Percentiles rank a stretch among this genome's conserved stretches.
Evolutionary conservation across 2,797 vertebrate genomes (phyloP).

Genomic region (Alca torda): DNA sequence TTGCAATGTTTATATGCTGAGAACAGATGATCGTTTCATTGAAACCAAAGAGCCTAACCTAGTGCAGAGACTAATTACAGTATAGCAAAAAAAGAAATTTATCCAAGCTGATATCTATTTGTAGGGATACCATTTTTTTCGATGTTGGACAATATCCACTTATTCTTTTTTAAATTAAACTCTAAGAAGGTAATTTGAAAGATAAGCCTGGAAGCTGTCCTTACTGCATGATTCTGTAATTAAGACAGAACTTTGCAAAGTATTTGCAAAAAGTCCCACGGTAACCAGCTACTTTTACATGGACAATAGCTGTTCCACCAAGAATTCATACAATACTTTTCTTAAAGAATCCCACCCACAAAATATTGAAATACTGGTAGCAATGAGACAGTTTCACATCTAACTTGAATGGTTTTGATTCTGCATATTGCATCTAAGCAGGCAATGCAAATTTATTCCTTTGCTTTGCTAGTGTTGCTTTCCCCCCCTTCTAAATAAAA

Average conservation of each 20-base stretch:
- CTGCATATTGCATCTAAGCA: background rate
- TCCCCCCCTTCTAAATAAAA: background rate
- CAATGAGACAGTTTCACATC: background rate
- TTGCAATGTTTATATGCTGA: background rate
- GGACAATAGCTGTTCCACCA: background rate
- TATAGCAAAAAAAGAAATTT: background rate
- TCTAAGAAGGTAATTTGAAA: background rate
- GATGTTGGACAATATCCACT: background rate
- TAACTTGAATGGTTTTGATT: background rate
- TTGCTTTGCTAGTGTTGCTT: background rate
- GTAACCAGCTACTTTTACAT: background rate
- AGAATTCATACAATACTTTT: background rate
- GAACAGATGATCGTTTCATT: background rate
- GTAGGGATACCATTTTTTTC: background rate
- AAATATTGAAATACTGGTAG: background rate
- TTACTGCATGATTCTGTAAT: background rate
- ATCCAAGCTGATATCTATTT: background rate
- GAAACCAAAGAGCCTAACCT: background rate
- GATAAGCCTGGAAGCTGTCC: background rate
- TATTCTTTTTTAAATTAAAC: background rate
- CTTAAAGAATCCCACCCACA: background rate
- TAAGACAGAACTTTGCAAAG: background rate
- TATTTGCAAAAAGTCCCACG: background rate
- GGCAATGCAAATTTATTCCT: background rate
- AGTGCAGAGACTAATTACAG: background rate